Conservation (phyloP, 2,888 invertebrate genomes). For the Drosophila siamana region DNA sequence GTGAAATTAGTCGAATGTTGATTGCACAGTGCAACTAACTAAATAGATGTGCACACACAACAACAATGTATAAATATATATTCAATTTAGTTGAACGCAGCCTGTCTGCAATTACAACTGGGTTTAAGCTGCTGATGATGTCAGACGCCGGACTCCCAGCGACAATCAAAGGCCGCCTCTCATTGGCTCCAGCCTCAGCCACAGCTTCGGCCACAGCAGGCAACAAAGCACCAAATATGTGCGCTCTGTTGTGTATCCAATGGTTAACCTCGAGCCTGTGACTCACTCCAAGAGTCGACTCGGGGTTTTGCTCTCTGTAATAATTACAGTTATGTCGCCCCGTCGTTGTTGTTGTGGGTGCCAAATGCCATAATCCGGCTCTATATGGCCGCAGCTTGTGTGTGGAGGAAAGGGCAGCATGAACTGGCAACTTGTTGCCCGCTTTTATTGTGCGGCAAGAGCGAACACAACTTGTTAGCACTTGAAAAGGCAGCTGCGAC, state of each 20-base stretch:
- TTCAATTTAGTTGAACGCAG: background rate
- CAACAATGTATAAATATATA: too few species aligned
- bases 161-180: slow-evolving; percentile 49
- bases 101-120: slow-evolving; percentile 15
- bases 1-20: slow-evolving; percentile 60
- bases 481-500: slow-evolving; percentile 59
- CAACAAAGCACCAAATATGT: slow-evolving; percentile 38
- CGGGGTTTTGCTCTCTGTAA: slow-evolving; percentile 57
- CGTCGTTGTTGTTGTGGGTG: slow-evolving; percentile 65
- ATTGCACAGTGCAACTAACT: slow-evolving; percentile 20
- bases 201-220: too few species aligned
- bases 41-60: too few species aligned
- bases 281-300: slow-evolving; percentile 36
- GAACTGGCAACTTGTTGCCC: background rate
- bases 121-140: slow-evolving; percentile 64
- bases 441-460: background rate
- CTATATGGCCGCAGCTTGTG: slow-evolving; percentile 30
- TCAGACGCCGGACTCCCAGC: slow-evolving; percentile 50
- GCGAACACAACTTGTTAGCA: slow-evolving; percentile 62
- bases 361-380: slow-evolving; percentile 55
- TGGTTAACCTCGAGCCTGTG: slow-evolving; percentile 34
- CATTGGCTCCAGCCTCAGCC: slow-evolving; percentile 40
- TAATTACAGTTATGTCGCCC: slow-evolving; percentile 76
- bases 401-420: slow-evolving; percentile 36
- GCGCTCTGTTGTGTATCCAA: slow-evolving; percentile 17